A percentile compares a stretch with the other conserved stretches of the same genome.
These are phyloP conservation scores for Lepeophtheirus salmonis DNA, from an alignment of 1,140 invertebrate genomes.

Conservation along the genomic window DNA sequence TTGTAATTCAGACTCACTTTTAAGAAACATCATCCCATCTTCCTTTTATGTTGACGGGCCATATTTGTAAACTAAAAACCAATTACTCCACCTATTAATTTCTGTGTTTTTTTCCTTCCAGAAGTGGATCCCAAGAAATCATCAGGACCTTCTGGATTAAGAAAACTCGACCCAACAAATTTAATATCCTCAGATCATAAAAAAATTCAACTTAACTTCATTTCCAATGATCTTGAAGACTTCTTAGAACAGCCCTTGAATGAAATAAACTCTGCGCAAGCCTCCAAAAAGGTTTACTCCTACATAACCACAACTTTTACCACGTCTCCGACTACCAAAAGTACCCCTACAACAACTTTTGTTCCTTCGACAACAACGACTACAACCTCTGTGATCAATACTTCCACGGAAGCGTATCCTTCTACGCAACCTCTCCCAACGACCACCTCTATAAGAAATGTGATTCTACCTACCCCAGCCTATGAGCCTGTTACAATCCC, in stretches of 20 bases:
- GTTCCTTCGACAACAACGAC: background rate
- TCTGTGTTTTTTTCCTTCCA: background rate
- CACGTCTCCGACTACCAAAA: background rate
- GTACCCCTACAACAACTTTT: background rate
- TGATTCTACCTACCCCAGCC: background rate
- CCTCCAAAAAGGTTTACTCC: background rate
- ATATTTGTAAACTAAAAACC: too few species aligned
- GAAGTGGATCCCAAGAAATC: background rate
- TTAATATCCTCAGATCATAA: background rate
- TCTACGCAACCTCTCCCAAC: background rate
- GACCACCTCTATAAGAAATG: background rate
- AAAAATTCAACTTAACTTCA: background rate
- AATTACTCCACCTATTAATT: background rate
- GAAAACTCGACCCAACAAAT: background rate
- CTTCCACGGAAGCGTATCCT: background rate
- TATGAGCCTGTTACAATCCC: background rate
- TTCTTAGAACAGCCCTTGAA: background rate
- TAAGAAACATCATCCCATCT: too few species aligned
- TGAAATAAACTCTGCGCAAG: background rate
- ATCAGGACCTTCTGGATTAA: too few species aligned
- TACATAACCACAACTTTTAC: background rate
- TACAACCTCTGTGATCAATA: background rate
- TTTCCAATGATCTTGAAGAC: background rate
- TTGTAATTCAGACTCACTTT: too few species aligned
- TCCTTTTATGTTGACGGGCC: too few species aligned